phyloP scores from a whole-genome alignment of 2,797 vertebrate genomes.

The Sebastes alutus region DNA sequence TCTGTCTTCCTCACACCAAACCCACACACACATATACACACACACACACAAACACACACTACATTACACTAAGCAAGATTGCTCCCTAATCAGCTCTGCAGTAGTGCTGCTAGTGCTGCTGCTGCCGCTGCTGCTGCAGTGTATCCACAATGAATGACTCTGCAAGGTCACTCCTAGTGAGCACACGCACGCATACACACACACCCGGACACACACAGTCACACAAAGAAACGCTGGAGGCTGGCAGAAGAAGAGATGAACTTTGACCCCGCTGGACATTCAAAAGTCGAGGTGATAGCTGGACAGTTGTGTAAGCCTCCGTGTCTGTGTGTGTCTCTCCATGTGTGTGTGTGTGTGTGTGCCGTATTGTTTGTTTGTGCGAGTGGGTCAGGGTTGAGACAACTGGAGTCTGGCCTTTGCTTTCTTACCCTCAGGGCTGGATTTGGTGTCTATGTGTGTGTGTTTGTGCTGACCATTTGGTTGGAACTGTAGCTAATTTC shows the following conservation, averaged over 20 bases:
- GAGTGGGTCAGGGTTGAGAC: slow-evolving; percentile 82
- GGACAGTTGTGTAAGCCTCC: slow-evolving; percentile 59
- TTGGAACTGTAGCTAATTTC: slow-evolving; percentile 82
- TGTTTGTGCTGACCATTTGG: slow-evolving; percentile 76
- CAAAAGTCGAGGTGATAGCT: slow-evolving; percentile 70
- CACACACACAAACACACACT: slow-evolving; percentile 7
- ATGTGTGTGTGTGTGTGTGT: slow-evolving; percentile 31
- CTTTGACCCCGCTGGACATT: slow-evolving; percentile 79
- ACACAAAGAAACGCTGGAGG: slow-evolving; percentile 66
- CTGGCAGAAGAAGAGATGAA: slow-evolving; percentile 72
- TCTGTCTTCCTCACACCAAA: slow-evolving; percentile 25
- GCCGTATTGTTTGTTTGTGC: slow-evolving; percentile 75
- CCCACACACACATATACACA: background rate
- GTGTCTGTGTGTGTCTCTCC: slow-evolving; percentile 26
- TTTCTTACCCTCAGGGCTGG: slow-evolving; percentile 76
- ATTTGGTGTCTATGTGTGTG: slow-evolving; percentile 60
- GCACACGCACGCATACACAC: slow-evolving; percentile 24
- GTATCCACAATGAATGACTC: slow-evolving; percentile 65
- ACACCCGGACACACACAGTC: slow-evolving; percentile 31
- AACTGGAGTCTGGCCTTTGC: slow-evolving; percentile 83
- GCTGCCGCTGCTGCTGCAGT: slow-evolving; percentile 46
- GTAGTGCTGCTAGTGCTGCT: background rate
- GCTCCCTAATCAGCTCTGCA: slow-evolving; percentile 64
- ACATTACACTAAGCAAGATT: slow-evolving; percentile 44
- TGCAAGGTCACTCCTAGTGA: slow-evolving; percentile 69